phyloP scores from a whole-genome alignment of 2,113 vertebrate species.

The Egretta garzetta region DNA sequence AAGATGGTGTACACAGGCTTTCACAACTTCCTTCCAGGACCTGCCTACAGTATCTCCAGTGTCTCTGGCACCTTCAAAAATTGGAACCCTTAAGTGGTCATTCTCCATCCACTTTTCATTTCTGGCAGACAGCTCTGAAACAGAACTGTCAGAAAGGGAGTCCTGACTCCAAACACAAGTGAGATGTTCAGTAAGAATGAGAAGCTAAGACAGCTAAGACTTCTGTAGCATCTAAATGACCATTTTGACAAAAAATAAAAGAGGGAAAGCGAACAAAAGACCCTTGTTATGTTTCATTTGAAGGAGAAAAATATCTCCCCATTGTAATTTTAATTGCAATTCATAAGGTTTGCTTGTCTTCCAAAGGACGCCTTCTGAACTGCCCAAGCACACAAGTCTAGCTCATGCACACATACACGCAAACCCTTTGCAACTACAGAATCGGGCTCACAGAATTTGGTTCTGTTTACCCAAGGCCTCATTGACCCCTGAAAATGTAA shows the following conservation, averaged over 20 bases:
- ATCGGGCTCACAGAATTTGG: background rate
- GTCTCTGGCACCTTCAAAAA: background rate
- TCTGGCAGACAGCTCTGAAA: background rate
- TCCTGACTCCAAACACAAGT: background rate
- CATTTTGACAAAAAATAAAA: too few relatives aligned
- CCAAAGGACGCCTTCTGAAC: background rate
- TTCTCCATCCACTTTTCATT: background rate
- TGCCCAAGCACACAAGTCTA: background rate
- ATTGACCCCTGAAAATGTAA: background rate
- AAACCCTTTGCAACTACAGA: background rate
- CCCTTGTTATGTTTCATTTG: background rate
- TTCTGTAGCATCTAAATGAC: background rate
- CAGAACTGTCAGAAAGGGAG: background rate
- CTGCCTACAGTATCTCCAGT: background rate
- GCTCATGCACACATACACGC: background rate
- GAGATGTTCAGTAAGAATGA: background rate
- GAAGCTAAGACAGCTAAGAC: background rate
- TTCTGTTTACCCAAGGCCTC: background rate
- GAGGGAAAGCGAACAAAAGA: accelerated
- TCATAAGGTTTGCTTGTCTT: background rate
- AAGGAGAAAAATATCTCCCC: background rate
- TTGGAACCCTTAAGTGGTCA: background rate
- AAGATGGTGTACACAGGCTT: background rate
- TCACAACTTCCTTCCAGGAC: background rate
- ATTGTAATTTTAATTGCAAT: background rate